Evolutionary conservation across 2,797 vertebrate genomes (phyloP).

Genomic region (Fratercula arctica): DNA sequence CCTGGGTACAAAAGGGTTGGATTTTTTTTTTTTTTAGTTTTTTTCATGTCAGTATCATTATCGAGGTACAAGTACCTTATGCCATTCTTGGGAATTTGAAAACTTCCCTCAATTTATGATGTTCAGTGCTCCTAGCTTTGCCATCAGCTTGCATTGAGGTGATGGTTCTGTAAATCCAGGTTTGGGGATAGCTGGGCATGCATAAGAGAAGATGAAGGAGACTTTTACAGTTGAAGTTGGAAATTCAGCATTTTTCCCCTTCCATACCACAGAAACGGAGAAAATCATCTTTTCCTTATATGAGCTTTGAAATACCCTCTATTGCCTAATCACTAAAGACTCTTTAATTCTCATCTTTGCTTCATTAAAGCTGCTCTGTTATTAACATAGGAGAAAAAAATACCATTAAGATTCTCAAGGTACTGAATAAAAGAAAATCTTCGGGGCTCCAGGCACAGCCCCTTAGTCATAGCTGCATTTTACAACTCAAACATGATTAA

Average conservation of each 20-base stretch:
- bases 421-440: not conserved
- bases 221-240: not conserved
- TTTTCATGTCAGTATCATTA: not conserved
- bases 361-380: not conserved
- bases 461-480: not conserved
- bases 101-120: not conserved
- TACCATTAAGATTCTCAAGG: not conserved
- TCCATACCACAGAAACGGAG: not conserved
- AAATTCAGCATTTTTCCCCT: not conserved
- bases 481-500: not conserved
- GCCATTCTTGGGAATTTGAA: not conserved
- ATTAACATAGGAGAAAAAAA: not conserved
- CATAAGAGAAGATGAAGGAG: not conserved
- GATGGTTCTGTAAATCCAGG: not conserved
- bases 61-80: rapidly evolving
- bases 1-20: not conserved
- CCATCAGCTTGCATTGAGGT: not conserved
- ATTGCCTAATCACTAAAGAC: not conserved
- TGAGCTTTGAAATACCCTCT: not conserved
- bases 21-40: not conserved
- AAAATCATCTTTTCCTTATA: not conserved
- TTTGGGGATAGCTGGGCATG: not conserved
- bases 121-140: not conserved
- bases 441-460: not conserved
- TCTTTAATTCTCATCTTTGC: not conserved